Conservation (phyloP, 2,113 vertebrate species). For the Hippolais icterina region DNA sequence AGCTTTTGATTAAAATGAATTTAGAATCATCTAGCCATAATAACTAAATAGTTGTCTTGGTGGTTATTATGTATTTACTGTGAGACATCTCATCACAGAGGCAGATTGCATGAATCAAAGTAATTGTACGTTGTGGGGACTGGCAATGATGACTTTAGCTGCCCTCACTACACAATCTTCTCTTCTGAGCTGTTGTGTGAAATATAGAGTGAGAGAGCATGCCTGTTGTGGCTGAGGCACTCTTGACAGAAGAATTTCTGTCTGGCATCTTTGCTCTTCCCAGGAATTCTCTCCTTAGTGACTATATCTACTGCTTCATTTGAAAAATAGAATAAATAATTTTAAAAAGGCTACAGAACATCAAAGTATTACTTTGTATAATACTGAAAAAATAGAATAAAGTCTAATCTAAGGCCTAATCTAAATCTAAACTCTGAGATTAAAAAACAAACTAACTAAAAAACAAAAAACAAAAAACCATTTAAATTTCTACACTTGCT, state of each 20-base stretch:
- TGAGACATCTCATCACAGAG: background rate
- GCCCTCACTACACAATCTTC: background rate
- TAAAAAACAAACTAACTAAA: too few relatives aligned
- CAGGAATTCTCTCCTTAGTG: background rate
- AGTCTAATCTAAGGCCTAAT: background rate
- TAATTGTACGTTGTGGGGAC: background rate
- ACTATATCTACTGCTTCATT: background rate
- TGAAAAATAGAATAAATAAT: background rate
- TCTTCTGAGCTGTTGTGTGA: background rate
- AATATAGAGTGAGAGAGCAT: background rate
- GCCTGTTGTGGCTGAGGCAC: background rate
- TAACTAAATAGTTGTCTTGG: slow-evolving; percentile 23
- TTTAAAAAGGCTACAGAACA: background rate
- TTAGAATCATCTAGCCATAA: background rate
- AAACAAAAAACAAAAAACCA: too few relatives aligned
- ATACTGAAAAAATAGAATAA: background rate
- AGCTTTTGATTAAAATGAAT: slow-evolving; percentile 20
- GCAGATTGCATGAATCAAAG: background rate
- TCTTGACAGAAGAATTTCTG: background rate
- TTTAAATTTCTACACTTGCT: background rate
- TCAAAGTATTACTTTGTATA: background rate
- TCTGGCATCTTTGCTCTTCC: background rate
- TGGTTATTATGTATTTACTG: background rate
- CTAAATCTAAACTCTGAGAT: background rate
- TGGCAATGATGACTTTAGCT: background rate